A percentile compares a stretch with the other conserved stretches of the same genome.
phyloP scores from a whole-genome alignment of 2,888 invertebrate species.

The Choristoneura rosaceana region DNA sequence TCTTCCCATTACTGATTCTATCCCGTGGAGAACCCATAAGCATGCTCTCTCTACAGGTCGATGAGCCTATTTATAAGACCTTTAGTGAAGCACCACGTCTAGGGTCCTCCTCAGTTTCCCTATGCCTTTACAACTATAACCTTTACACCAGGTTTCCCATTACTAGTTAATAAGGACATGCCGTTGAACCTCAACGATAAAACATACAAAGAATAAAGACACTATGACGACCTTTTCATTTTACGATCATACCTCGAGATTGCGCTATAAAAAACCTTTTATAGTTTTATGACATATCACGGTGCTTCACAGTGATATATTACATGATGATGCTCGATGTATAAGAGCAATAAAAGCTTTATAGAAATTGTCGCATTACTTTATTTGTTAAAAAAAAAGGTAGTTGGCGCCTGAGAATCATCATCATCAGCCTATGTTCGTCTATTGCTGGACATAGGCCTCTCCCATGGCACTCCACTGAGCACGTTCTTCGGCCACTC shows the following conservation, averaged over 20 bases:
- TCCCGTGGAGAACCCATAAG: no score
- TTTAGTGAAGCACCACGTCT: no score
- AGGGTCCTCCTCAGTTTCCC: no score
- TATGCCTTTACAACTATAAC: background rate
- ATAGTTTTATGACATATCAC: conserved; percentile 37
- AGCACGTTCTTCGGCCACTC: no score
- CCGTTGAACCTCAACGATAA: conserved; percentile 22
- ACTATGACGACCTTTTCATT: conserved; percentile 25
- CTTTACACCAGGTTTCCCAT: background rate
- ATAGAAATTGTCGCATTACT: conserved; percentile 1
- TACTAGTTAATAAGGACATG: conserved; percentile 5
- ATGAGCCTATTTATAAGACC: no score
- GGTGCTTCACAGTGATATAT: conserved; percentile 29
- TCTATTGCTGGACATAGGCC: no score
- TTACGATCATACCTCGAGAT: conserved; percentile 29
- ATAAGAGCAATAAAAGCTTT: conserved; percentile 22
- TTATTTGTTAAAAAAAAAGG: background rate
- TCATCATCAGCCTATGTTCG: no score
- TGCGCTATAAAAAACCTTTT: conserved; percentile 40
- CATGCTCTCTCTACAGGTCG: no score
- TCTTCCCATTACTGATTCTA: no score
- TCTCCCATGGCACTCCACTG: no score
- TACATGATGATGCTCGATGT: conserved; percentile 16
- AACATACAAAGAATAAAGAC: conserved; percentile 34
- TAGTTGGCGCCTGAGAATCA: no score